Base-by-base conservation (phyloP, 1,140 invertebrate genomes). In the Nilaparvata lugens region DNA sequence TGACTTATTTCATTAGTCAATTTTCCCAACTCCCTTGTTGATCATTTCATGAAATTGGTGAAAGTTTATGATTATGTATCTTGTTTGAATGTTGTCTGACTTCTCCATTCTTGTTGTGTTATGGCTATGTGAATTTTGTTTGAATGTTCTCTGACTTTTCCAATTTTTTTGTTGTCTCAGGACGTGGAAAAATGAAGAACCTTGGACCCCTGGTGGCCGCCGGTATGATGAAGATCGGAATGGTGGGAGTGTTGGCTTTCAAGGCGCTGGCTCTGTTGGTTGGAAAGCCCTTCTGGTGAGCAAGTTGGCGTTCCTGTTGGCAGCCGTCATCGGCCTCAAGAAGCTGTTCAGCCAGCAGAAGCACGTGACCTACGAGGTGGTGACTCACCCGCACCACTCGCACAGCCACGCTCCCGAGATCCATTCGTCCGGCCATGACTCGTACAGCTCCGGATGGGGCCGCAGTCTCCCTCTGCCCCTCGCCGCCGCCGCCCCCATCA, bases 241-340 rank as follows among this genome's bases (percentile, higher is more conserved):
- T 91, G 51, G 80, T 91, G 7, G 88, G 86, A 28, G 86, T 86
- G 38, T 67, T 91, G 13, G 83, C 87, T 1, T 86, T 91, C 70
- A 91, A 91, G 66, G 88, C 84, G 7, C 74, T 91, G 1, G 85
- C 86, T n/a, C 73, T 91, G 3, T 78, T 91, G 25, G 88, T 90
- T 3, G 88, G 88, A 65, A 91, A 91, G 74, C 89, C 24, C 77
- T 91, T 0, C 79, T 91, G 1, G 81, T 91, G 6, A 88, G 86
- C 53, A 91, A 91, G 78, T 83, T 91, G 42, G 88, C 89, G 1
- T 78, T 91, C 4, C 77, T 91, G 0, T 69, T 91, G 11, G 86
- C 88, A 1, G 83, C 83, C 24, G 85, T 91, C 58, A 88, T 91
- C 58, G 88, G 88, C 18, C 70, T 91, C 65, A 91, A 90, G 77